phyloP scores from a whole-genome alignment of 2,113 vertebrate genomes.

The Menura novaehollandiae region DNA sequence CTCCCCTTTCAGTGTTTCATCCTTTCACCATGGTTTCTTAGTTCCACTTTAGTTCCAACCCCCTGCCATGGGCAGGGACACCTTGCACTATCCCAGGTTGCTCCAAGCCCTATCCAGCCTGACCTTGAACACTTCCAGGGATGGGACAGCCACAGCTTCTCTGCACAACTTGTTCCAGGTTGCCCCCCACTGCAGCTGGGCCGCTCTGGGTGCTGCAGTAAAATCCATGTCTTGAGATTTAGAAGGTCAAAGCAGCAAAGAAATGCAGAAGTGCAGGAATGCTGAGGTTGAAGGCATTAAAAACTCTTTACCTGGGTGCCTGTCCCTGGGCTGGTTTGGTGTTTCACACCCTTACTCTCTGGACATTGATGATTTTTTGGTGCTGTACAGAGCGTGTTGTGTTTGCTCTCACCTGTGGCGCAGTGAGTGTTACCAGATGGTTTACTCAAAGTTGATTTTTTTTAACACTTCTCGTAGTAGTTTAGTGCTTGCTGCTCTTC shows the following conservation, averaged over 20 bases:
- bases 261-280: background rate
- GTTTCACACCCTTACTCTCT: background rate
- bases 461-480: background rate
- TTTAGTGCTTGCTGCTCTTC: background rate
- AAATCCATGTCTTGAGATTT: background rate
- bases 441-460: background rate
- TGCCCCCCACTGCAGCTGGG: fast-evolving
- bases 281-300: background rate
- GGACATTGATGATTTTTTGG: background rate
- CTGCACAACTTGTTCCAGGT: background rate
- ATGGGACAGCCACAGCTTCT: background rate
- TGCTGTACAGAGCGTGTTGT: background rate
- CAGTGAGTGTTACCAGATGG: conserved; percentile 12
- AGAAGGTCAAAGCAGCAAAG: background rate
- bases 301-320: background rate
- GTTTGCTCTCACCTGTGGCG: background rate
- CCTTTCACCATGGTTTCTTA: background rate
- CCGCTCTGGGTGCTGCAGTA: background rate
- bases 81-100: fast-evolving
- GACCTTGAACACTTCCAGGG: background rate
- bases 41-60: background rate
- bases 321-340: background rate
- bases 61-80: background rate
- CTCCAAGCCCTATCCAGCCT: background rate
- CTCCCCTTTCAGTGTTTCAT: background rate